Base-by-base conservation (phyloP, 2,888 invertebrate species). In the Coelinius sp. region DNA sequence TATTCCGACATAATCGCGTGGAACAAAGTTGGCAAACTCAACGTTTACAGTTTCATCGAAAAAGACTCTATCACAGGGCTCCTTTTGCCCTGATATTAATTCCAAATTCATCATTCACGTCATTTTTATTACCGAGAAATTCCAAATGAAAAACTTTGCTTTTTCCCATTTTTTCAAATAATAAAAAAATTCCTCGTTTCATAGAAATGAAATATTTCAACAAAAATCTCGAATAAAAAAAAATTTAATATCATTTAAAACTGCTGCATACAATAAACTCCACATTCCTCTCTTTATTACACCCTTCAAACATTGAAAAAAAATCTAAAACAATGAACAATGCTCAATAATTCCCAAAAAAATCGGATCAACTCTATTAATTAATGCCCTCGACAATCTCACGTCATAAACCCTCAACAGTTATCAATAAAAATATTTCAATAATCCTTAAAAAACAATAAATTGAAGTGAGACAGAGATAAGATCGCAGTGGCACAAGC, bases 401-500 rank as follows among this genome's bases (percentile, higher is more conserved):
- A 2, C 46, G 20, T 49, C 4, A 49, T 49, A 46, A 46, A 14
- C 17, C 8, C 41, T 8, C 7, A n/a, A 2, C 41, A n/a, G 41
- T 41, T 31, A 3, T 7, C 46, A 1, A 2, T 31, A 49, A 20
- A 49, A 20, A 49, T 49, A 17, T 12, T 20, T 8, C 46, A 49
- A 49, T 49, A 49, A 49, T 17, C 46, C 8, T 20, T 17, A 3
- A 49, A 41, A 49, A 49, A 17, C 17, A 20, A 14, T 49, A 20
- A 0, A 49, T 49, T 17, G 20, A 49, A 49, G 46, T 20, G 46
- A 49, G 46, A 49, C 1, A n/a, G 17, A 49, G 46, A 49, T 49
- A 20, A 68, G 12, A 46, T 44, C 35, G 46, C 10, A 17, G 27
- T 62, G 62, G 68, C 68, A 49, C 62, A 62, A 31, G 44, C 46